Conservation (phyloP, 2,888 invertebrate species). For the Trypoxylon attenuatum region DNA sequence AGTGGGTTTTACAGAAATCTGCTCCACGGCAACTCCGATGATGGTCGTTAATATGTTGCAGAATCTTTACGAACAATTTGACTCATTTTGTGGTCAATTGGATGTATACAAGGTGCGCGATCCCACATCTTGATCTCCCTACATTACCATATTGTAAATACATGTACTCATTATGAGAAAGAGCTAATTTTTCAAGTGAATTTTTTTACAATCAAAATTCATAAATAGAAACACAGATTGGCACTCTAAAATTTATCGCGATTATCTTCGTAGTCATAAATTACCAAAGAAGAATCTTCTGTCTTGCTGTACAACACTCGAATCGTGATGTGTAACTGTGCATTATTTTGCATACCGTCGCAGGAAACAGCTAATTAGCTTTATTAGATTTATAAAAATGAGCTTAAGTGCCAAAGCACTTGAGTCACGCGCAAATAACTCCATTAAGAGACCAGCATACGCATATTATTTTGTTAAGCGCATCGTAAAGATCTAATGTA, state of each 20-base stretch:
- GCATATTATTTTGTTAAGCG: background rate
- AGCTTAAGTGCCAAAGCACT: background rate
- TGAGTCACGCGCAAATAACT: background rate
- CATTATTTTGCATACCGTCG: too few species aligned
- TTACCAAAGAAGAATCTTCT: too few species aligned
- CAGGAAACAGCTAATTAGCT: background rate
- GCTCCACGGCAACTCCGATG: slow-evolving; percentile 95
- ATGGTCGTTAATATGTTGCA: slow-evolving; percentile 97
- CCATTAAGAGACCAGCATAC: background rate
- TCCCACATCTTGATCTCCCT: too few species aligned
- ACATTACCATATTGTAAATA: background rate
- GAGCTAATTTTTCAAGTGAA: too few species aligned
- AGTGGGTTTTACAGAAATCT: slow-evolving; percentile 96
- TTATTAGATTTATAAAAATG: background rate
- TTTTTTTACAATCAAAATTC: too few species aligned
- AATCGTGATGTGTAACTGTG: too few species aligned
- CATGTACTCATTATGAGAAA: background rate
- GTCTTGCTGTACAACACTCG: too few species aligned
- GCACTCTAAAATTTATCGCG: too few species aligned
- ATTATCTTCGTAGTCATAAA: too few species aligned
- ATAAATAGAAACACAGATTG: too few species aligned
- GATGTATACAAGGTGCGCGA: slow-evolving; percentile 94
- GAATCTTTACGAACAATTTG: slow-evolving; percentile 94
- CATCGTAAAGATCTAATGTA: background rate
- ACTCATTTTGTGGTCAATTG: slow-evolving; percentile 91